phyloP scores from a whole-genome alignment of 2,888 invertebrate species.

The Archips crataeganus region DNA sequence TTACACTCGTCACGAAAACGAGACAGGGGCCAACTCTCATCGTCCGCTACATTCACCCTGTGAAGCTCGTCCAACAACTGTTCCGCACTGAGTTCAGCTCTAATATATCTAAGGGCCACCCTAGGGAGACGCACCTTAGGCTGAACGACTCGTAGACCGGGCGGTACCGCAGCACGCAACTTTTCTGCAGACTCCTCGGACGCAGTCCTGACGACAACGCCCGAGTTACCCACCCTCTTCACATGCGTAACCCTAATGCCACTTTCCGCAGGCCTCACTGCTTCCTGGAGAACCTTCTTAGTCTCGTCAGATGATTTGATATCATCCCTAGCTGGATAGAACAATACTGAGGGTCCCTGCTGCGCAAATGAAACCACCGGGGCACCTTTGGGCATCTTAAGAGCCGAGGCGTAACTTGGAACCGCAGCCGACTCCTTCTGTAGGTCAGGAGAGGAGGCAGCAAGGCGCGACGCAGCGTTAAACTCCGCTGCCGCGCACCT shows the following conservation, averaged over 20 bases:
- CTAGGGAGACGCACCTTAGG: constrained; percentile 23
- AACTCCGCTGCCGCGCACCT: no score
- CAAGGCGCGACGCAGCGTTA: no score
- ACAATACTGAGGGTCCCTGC: constrained; percentile 26
- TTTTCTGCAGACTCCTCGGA: constrained; percentile 8
- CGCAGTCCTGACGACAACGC: constrained; percentile 40
- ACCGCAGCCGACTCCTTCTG: no score
- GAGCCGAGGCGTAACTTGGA: neutral
- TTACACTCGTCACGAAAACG: neutral
- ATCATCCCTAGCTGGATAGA: constrained; percentile 29
- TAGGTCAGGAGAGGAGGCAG: no score
- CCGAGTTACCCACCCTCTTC: constrained; percentile 40
- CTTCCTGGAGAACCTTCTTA: neutral
- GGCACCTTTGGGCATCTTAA: neutral
- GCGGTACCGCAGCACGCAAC: constrained; percentile 31
- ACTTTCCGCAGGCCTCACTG: fast-evolving
- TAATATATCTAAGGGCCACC: neutral
- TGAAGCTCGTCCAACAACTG: constrained; percentile 19
- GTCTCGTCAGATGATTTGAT: constrained; percentile 43
- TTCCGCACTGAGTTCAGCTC: neutral
- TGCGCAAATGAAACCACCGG: neutral
- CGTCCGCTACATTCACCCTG: constrained; percentile 23
- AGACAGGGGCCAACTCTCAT: neutral
- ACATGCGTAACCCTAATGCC: constrained; percentile 31
- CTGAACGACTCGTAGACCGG: constrained; percentile 1